Base-by-base conservation (phyloP, 92 coral and sea anemone species). In the Meandrina meandrites region DNA sequence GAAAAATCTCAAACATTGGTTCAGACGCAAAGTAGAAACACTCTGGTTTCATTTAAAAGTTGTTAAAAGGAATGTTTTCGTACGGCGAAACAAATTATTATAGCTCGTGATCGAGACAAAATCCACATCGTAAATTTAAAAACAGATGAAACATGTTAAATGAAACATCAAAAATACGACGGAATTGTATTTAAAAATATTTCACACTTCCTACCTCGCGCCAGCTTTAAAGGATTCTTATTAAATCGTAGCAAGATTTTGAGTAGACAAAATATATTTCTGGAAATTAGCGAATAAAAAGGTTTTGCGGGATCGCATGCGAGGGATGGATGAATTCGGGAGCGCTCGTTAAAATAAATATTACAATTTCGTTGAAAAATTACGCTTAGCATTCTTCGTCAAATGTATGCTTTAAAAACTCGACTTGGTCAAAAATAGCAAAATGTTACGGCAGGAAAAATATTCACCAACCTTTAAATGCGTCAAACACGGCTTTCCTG, bases 401-500 rank as follows among this genome's bases (percentile, higher is more conserved):
- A 72, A 72, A 37, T 32, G 40, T 51, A 40, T 73, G 78, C 78
- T 35, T 37, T 53, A 32, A 30, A 27, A 71, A 56, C n/a, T 47
- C 27, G 27, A 79, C n/a, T n/a, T n/a, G n/a, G n/a, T 17, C 47
- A 34, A 28, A 22, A 79, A 79, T 34, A 83, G 58, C 27, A 48
- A 37, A 50, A 74, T 75, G 54, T 68, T 10, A 21, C 64, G 67
- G 8, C 68, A 48, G 32, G 45, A 27, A 35, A 40, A 62, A 28
- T 1, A 69, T 57, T 34, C 36, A 83, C 94, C 36, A 87, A 92
- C 94, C 94, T 92, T 86, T 69, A 47, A 92, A 89, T 32, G 76
- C 73, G 84, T 48, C 78, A 51, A 92, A 67, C n/a, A 72, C 8
- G 27, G 40, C 37, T 67, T 47, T 64, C 16, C 51, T 47, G 82